Conservation (phyloP, 2,113 vertebrate genomes). For the Xenopus borealis region DNA sequence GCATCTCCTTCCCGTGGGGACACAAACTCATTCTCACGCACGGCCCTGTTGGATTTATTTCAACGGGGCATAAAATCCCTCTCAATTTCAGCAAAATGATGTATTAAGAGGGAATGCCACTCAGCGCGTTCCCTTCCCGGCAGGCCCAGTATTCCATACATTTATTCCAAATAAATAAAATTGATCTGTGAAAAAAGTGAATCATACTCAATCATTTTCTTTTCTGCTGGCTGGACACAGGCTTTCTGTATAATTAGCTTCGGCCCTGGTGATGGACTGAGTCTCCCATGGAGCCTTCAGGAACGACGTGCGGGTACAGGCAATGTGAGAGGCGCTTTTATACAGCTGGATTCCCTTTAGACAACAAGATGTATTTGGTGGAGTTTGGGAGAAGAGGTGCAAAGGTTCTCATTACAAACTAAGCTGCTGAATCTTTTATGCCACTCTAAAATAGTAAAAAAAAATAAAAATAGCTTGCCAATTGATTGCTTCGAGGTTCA, state of each 20-base stretch:
- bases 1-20: too few relatives aligned
- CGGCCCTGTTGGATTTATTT: too few relatives aligned
- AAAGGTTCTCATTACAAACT: too few relatives aligned
- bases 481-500: neutral
- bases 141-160: neutral
- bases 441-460: neutral
- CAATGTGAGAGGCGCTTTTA: too few relatives aligned
- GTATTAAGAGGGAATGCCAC: constrained; percentile 8
- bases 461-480: neutral
- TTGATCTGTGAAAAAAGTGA: constrained; percentile 15
- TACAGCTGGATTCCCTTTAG: neutral
- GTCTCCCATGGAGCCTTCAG: neutral
- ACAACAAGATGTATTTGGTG: neutral
- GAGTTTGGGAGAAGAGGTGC: neutral
- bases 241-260: constrained; percentile 14
- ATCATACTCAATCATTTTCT: constrained; percentile 12
- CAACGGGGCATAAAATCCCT: neutral
- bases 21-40: too few relatives aligned
- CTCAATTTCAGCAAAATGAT: constrained; percentile 4
- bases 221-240: neutral
- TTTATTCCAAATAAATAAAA: constrained; percentile 1
- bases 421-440: neutral
- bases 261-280: constrained; percentile 2
- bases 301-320: too few relatives aligned
- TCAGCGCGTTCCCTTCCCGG: too few relatives aligned